Evolutionary conservation across 2,888 invertebrate genomes (phyloP).

Genomic region (Caradrina clavipalpis): DNA sequence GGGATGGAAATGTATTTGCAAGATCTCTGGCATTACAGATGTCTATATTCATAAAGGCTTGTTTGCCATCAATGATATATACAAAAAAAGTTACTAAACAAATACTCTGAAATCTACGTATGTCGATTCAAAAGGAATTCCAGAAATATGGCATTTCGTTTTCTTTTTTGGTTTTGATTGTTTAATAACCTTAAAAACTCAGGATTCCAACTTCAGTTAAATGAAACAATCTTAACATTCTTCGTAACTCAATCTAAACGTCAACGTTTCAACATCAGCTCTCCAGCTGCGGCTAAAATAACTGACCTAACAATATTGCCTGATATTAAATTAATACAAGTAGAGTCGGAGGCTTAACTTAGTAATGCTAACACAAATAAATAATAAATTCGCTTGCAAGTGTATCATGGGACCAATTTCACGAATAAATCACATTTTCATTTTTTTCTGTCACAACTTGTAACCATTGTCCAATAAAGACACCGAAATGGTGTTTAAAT

Average conservation of each 20-base stretch:
- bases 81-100: too few species aligned
- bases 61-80: too few species aligned
- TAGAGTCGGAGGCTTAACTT: conserved; percentile 3
- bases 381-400: conserved; percentile 10
- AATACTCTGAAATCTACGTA: neutral
- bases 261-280: neutral
- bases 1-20: too few species aligned
- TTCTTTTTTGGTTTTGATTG: neutral
- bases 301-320: neutral
- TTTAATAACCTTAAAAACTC: neutral
- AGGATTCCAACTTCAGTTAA: neutral
- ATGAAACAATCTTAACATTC: neutral
- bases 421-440: conserved; percentile 15
- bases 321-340: conserved; percentile 8
- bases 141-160: neutral
- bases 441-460: neutral
- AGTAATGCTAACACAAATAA: conserved; percentile 28
- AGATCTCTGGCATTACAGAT: too few species aligned
- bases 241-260: neutral
- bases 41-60: too few species aligned
- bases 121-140: too few species aligned
- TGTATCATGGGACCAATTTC: neutral
- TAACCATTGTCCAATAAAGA: neutral
- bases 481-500: conserved; percentile 50
- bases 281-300: neutral